Evolutionary conservation across 1,140 invertebrate species (phyloP).

Genomic region (Magallana ariakensis): DNA sequence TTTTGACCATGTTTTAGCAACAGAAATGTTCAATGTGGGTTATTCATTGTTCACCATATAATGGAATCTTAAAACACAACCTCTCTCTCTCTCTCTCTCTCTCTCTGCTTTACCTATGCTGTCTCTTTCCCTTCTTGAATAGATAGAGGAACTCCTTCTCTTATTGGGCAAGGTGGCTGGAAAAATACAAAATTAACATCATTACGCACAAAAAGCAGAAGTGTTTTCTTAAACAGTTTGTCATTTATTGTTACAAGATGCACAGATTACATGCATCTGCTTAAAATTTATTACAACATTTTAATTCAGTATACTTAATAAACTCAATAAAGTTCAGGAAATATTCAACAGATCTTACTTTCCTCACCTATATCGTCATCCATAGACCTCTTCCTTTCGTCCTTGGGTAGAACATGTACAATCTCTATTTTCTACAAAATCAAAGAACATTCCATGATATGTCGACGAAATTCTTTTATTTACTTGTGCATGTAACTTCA

Average conservation of each 20-base stretch:
- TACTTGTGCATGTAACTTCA: too few species aligned
- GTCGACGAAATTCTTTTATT: too few species aligned
- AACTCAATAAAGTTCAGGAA: background rate
- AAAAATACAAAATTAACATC: background rate
- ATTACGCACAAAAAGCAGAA: background rate
- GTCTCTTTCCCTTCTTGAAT: slow-evolving; percentile 17
- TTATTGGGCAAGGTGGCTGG: slow-evolving; percentile 6
- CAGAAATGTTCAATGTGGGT: too few species aligned
- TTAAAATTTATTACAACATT: too few species aligned
- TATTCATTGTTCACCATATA: too few species aligned
- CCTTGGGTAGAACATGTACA: slow-evolving; percentile 52
- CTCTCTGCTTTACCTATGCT: background rate
- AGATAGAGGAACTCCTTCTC: slow-evolving; percentile 29
- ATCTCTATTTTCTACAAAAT: slow-evolving; percentile 55
- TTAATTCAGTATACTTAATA: background rate
- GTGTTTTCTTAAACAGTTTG: too few species aligned
- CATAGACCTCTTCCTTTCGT: slow-evolving; percentile 40
- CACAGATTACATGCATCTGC: too few species aligned
- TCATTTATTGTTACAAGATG: too few species aligned
- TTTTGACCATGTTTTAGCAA: too few species aligned
- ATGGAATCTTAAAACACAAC: background rate
- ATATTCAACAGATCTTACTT: background rate
- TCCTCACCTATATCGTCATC: slow-evolving; percentile 33
- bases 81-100: background rate
- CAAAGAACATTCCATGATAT: too few species aligned